Evolutionary conservation across 2,797 vertebrate genomes (phyloP), one percentile per base, ranked within the genome.

Genomic region (Distichodus sexfasciatus): DNA sequence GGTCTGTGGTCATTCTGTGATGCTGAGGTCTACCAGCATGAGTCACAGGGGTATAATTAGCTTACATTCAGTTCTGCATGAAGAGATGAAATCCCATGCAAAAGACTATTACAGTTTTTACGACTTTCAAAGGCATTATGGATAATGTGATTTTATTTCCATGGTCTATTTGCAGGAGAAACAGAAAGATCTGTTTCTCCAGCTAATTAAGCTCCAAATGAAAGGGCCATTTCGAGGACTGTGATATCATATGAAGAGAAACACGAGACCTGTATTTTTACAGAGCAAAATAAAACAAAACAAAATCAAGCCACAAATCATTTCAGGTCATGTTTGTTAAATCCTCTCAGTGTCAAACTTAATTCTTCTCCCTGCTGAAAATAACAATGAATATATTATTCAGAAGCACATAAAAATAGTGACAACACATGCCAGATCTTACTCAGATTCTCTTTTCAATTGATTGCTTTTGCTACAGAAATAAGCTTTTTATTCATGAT

Each of bases 101-200:
- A 58, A 48, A 47, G 1, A 41, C 24, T 17, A 24, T 65, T 70
- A 48, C 53, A 40, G 61, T 69, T 40, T 69, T 44, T 35, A 71
- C 58, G 62, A 29, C 58, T 62, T 70, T 62, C 58, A 63, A 71
- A 67, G 33, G 29, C 64, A 53, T 63, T 63, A 41, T 40, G 38
- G 57, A 57, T 74, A 74, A 68, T 68, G 44, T 53, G 63, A 66
- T 74, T 74, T 69, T 47, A 67, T 71, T 66, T 24, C 38, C 61
- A 54, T 50, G 14, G 72, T 71, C 71, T 77, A 51, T 74, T 77
- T 74, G 57, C 46, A 64, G 44, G 31, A 41, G 19, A 53, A 53
- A 60, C 58, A 40, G 26, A 65, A 63, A 21, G 48, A 62, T 69
- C 17, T 63, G 3, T 64, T 71, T 57, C 53, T 67, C 31, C 28